A percentile compares a stretch with the other conserved stretches of the same genome.
phyloP scores from a whole-genome alignment of 2,113 vertebrate species.

The Carassius auratus region DNA sequence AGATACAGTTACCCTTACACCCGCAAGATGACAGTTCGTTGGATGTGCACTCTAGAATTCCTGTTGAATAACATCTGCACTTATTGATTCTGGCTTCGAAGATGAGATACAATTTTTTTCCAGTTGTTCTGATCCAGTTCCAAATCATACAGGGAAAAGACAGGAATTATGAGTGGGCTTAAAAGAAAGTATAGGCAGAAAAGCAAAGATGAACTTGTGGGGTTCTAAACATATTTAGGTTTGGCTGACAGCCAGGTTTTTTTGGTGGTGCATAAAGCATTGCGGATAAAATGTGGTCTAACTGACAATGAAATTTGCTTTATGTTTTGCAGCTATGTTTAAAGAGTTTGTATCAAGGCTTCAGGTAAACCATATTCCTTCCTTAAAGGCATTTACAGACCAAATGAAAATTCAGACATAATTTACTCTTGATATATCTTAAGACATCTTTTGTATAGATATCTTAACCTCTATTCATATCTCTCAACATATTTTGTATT shows the following conservation, averaged over 20 bases:
- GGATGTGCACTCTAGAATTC: neutral
- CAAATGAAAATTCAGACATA: neutral
- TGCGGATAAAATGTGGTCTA: neutral
- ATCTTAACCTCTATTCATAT: too few species aligned
- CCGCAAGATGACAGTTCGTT: conserved; percentile 10
- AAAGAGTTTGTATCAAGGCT: conserved; percentile 28
- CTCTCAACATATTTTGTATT: neutral
- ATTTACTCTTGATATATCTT: neutral
- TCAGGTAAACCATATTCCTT: conserved; percentile 42
- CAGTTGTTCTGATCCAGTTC: conserved; percentile 30
- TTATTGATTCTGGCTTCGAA: conserved; percentile 36
- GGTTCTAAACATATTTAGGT: neutral
- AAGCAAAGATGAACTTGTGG: neutral
- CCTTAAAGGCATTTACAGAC: neutral
- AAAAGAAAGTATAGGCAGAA: neutral
- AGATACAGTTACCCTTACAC: conserved; percentile 26
- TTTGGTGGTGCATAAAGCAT: neutral
- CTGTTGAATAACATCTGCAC: conserved; percentile 24
- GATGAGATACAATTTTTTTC: neutral
- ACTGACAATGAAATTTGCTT: neutral
- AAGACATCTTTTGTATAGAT: too few species aligned
- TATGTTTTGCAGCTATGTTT: conserved; percentile 50
- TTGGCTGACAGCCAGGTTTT: neutral
- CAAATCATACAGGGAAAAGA: conserved; percentile 21
- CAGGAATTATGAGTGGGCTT: conserved; percentile 24